phyloP scores from a whole-genome alignment of 1,140 invertebrate genomes.

The Drosophila miranda region DNA sequence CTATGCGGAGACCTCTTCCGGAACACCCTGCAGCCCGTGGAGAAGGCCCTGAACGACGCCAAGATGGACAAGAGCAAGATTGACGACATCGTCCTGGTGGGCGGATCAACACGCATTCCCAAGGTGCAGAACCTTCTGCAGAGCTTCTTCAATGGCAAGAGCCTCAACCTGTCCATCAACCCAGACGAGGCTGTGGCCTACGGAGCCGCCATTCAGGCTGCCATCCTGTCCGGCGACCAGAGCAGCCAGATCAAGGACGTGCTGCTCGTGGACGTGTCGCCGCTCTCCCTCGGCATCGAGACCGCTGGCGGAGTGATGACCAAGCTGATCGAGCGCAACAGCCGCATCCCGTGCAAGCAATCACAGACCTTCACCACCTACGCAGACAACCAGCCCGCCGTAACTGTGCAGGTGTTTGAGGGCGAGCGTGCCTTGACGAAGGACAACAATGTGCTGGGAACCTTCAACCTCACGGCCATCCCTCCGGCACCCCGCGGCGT shows the following conservation, averaged over 20 bases:
- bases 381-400: constrained; percentile 88
- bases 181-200: constrained; percentile 90
- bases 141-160: constrained; percentile 86
- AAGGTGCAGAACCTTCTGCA: constrained; percentile 86
- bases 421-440: constrained; percentile 88
- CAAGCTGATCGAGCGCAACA: constrained; percentile 86
- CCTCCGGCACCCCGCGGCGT: constrained; percentile 91
- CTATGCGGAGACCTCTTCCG: constrained; percentile 91
- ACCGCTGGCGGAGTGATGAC: constrained; percentile 86
- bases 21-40: constrained; percentile 87
- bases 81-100: constrained; percentile 86
- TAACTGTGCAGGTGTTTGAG: constrained; percentile 87
- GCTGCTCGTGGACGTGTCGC: constrained; percentile 84
- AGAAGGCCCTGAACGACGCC: constrained; percentile 89
- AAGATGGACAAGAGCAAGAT: constrained; percentile 88
- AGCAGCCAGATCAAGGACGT: constrained; percentile 78
- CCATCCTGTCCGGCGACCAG: constrained; percentile 87
- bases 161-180: constrained; percentile 88
- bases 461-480: constrained; percentile 90
- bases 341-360: constrained; percentile 86
- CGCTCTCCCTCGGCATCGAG: constrained; percentile 85
- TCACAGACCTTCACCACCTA: constrained; percentile 87
- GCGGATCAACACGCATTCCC: constrained; percentile 86
- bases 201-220: constrained; percentile 89
- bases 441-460: constrained; percentile 90